Evolutionary conservation across 2,888 invertebrate species (phyloP).

Genomic region (Sphecodes monilicornis): DNA sequence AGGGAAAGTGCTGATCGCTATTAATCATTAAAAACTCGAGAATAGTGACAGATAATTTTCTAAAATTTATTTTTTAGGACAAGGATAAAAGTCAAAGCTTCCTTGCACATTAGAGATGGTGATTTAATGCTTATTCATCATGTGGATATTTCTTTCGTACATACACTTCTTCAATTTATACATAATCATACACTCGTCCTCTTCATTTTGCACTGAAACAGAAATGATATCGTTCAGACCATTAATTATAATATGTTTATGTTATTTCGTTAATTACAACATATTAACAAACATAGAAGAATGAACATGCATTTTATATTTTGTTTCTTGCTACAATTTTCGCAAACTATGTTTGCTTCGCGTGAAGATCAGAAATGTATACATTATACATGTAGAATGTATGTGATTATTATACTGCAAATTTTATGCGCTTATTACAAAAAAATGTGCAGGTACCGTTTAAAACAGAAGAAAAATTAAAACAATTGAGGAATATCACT

Average conservation of each 20-base stretch:
- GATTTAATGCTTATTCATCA: neutral
- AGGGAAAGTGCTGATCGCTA: neutral
- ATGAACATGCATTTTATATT: too few species aligned
- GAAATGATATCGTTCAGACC: neutral
- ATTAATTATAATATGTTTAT: too few species aligned
- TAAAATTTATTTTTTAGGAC: neutral
- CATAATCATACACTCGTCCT: constrained; percentile 8
- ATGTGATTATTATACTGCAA: too few species aligned
- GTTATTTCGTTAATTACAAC: too few species aligned
- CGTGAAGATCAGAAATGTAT: too few species aligned
- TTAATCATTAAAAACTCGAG: neutral
- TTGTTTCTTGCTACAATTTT: neutral
- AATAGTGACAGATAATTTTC: neutral
- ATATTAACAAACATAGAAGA: too few species aligned
- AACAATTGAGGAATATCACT: too few species aligned
- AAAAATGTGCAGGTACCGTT: too few species aligned
- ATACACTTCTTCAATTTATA: accelerated
- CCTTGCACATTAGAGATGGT: neutral
- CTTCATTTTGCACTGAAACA: constrained; percentile 25
- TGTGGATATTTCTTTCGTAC: accelerated
- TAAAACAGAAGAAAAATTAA: too few species aligned
- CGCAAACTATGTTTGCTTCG: too few species aligned
- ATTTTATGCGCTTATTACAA: too few species aligned
- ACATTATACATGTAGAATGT: too few species aligned
- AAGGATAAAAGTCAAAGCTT: neutral